Evolutionary conservation across 2,888 invertebrate species (phyloP).

Genomic region (Tipula unca): DNA sequence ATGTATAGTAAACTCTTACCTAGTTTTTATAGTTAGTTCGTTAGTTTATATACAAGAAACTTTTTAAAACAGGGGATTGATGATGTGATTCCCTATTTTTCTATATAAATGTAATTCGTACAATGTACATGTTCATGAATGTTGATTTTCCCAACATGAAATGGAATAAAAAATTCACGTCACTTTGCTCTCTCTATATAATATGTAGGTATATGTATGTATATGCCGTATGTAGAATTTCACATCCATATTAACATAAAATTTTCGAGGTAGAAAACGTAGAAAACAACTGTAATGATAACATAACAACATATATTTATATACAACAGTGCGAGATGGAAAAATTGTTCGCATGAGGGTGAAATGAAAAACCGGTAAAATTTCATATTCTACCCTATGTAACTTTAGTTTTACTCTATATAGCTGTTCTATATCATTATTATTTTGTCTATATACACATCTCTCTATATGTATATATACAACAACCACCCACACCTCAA

Average conservation of each 20-base stretch:
- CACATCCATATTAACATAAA: slow-evolving; percentile 4
- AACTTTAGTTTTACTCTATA: neutral
- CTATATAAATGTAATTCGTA: too few relatives aligned
- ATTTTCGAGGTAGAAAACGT: neutral
- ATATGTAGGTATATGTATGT: neutral
- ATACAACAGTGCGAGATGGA: neutral
- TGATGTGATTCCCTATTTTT: neutral
- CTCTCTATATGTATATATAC: neutral
- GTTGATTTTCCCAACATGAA: neutral
- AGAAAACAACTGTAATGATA: neutral
- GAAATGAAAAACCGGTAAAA: slow-evolving; percentile 2
- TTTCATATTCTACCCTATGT: neutral
- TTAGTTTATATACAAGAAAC: neutral
- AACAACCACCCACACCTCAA: neutral
- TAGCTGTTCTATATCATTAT: neutral
- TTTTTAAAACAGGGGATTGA: neutral
- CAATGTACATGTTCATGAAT: neutral
- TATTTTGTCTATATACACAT: neutral
- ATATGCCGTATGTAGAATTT: neutral
- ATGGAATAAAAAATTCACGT: neutral
- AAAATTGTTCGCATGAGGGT: neutral
- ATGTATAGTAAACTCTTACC: neutral
- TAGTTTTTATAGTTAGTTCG: neutral
- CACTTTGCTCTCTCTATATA: neutral
- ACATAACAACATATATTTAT: neutral